Conservation (phyloP, 2,797 vertebrate species). For the Xiphophorus birchmanni region DNA sequence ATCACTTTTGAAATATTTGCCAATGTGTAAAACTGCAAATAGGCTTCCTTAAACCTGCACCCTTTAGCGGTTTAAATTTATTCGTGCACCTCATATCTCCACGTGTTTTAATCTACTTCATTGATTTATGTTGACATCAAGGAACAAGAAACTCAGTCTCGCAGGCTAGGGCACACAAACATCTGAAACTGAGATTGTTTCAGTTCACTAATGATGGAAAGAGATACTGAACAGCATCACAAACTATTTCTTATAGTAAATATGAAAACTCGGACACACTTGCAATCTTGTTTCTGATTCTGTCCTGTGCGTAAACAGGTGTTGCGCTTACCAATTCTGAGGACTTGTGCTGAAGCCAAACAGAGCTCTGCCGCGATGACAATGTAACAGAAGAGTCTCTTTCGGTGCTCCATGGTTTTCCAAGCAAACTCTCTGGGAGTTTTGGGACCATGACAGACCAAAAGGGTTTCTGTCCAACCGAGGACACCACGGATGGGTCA, state of each 20-base stretch:
- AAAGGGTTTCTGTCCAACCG: conserved; percentile 22
- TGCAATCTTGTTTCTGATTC: neutral
- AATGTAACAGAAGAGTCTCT: conserved; percentile 61
- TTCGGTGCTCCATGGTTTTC: conserved; percentile 72
- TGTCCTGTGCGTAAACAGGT: conserved; percentile 56
- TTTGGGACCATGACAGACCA: conserved; percentile 52
- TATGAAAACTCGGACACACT: neutral
- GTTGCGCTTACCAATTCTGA: conserved; percentile 90
- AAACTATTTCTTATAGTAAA: neutral
- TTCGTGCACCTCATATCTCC: neutral
- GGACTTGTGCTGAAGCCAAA: conserved; percentile 86
- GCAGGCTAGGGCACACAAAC: neutral
- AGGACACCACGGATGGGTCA: conserved; percentile 35
- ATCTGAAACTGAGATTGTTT: neutral
- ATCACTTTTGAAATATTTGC: neutral
- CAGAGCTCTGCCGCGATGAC: conserved; percentile 65
- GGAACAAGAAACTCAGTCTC: neutral
- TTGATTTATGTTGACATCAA: neutral
- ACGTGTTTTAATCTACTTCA: neutral
- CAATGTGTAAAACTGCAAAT: neutral
- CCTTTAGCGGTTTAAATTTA: neutral
- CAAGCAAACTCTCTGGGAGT: conserved; percentile 50
- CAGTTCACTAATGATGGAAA: neutral
- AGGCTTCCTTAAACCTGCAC: neutral
- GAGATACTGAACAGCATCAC: neutral